Conservation (phyloP, 2,797 vertebrate genomes). For the Carduelis carduelis region DNA sequence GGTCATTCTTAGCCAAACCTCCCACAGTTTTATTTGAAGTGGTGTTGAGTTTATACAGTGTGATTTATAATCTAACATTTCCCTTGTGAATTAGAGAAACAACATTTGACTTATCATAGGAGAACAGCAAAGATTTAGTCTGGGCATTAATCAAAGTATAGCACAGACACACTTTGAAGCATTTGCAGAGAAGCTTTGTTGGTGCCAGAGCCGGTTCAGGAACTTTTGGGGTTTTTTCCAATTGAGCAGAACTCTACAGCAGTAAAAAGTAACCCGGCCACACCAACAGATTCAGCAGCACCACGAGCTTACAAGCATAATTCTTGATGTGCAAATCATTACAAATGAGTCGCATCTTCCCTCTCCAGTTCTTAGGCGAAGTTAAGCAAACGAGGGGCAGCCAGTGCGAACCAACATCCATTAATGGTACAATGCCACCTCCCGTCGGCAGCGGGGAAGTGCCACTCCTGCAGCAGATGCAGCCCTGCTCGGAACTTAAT, state of each 20-base stretch:
- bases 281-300: not conserved
- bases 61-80: slow-evolving; percentile 44
- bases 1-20: not conserved
- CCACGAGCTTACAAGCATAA: not conserved
- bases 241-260: not conserved
- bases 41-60: slow-evolving; percentile 41
- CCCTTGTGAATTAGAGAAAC: slow-evolving; percentile 24
- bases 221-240: not conserved
- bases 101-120: slow-evolving; percentile 45
- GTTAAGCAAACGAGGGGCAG: not conserved
- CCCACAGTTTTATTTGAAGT: slow-evolving; percentile 19
- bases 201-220: not conserved
- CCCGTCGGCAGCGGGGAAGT: slow-evolving; percentile 40
- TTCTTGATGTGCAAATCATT: slow-evolving; percentile 30
- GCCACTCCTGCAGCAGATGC: not conserved
- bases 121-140: slow-evolving; percentile 39
- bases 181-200: not conserved
- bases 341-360: slow-evolving; percentile 34
- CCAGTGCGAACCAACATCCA: slow-evolving; percentile 33
- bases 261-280: not conserved
- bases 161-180: slow-evolving; percentile 16
- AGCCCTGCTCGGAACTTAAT: not conserved
- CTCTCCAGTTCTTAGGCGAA: not conserved
- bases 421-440: slow-evolving; percentile 80
- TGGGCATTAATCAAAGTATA: slow-evolving; percentile 58